Conservation (phyloP, 1,140 invertebrate genomes). For the Archegozetes longisetosus region DNA sequence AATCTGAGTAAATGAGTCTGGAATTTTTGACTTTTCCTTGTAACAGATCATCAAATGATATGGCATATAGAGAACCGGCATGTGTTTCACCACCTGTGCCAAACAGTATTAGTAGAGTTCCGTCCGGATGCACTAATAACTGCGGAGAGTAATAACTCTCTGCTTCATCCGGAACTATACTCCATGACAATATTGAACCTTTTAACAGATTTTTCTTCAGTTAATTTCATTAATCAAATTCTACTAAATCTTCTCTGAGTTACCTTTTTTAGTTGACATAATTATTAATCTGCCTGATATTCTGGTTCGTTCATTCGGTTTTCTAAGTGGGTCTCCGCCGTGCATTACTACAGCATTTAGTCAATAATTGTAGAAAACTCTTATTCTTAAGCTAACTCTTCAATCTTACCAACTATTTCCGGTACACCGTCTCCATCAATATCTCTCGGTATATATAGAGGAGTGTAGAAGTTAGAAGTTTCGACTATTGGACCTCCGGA, state of each 20-base stretch:
- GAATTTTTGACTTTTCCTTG: constrained; percentile 32
- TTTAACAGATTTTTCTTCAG: background rate
- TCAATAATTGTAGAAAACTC: background rate
- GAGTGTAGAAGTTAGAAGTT: constrained; percentile 38
- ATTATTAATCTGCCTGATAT: constrained; percentile 11
- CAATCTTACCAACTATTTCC: constrained; percentile 40
- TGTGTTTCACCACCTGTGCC: constrained; percentile 57
- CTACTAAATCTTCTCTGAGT: background rate
- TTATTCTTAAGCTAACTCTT: background rate
- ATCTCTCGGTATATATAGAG: constrained; percentile 48
- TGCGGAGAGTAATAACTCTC: constrained; percentile 58
- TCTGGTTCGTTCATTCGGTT: constrained; percentile 26
- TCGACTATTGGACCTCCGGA: constrained; percentile 17
- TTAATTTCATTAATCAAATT: background rate
- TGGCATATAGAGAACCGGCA: constrained; percentile 47
- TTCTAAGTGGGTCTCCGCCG: constrained; percentile 37
- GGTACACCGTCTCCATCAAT: constrained; percentile 49
- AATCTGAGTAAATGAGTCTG: constrained; percentile 9
- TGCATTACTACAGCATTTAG: constrained; percentile 37
- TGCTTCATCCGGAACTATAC: constrained; percentile 44
- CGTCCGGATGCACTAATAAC: constrained; percentile 38
- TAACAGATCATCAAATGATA: constrained; percentile 40
- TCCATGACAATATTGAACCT: constrained; percentile 40
- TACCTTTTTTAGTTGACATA: constrained; percentile 13
- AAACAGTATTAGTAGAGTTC: constrained; percentile 42